Evolutionary conservation across 1,140 invertebrate species (phyloP).

Genomic region (Aphelenchoides fujianensis): DNA sequence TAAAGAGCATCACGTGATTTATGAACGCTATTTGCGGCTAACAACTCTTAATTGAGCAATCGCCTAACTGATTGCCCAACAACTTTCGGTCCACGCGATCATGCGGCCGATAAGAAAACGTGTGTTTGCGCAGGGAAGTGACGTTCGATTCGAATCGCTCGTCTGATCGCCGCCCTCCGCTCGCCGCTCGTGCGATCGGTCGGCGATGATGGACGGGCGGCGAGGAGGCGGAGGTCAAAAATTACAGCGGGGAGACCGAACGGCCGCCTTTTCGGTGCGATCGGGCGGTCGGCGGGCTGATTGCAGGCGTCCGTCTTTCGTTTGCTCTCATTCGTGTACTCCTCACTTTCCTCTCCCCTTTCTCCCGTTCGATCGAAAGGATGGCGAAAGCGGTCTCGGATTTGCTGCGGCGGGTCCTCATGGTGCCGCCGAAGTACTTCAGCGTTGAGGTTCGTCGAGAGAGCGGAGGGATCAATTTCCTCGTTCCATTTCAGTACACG

Average conservation of each 20-base stretch:
- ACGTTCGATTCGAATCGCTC: too few relatives aligned
- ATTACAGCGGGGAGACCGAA: not conserved
- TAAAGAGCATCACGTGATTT: too few relatives aligned
- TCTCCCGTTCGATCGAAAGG: not conserved
- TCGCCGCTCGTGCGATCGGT: not conserved
- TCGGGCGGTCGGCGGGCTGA: not conserved
- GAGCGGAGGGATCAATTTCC: not conserved
- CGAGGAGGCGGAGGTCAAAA: not conserved
- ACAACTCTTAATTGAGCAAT: too few relatives aligned
- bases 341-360: too few relatives aligned
- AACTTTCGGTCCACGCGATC: too few relatives aligned
- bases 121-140: too few relatives aligned
- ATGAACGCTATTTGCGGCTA: too few relatives aligned
- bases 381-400: constrained; percentile 48
- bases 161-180: not conserved
- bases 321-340: too few relatives aligned
- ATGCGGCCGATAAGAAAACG: too few relatives aligned
- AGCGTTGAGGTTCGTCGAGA: constrained; percentile 46
- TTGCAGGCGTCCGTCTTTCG: too few relatives aligned
- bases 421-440: constrained; percentile 61
- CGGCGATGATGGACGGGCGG: not conserved
- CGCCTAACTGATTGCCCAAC: too few relatives aligned
- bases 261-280: not conserved
- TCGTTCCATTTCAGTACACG: constrained; percentile 47
- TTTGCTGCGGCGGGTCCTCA: constrained; percentile 51